A percentile compares a stretch with the other conserved stretches of the same genome.
phyloP scores from a whole-genome alignment of 2,888 invertebrate species.

The Rugalucina vietnamica region DNA sequence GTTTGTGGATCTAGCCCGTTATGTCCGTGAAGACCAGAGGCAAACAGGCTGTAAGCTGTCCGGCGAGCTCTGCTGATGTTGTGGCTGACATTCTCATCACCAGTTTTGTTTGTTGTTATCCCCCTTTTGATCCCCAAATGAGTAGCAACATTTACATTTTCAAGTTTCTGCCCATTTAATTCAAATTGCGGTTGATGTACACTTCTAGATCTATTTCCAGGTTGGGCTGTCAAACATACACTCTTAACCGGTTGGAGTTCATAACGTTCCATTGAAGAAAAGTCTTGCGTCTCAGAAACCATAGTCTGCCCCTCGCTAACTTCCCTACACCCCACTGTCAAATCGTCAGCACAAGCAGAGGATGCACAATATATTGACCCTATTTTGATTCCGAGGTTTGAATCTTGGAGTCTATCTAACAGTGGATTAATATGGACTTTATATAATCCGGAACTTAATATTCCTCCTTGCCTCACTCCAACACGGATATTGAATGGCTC shows the following conservation, averaged over 20 bases:
- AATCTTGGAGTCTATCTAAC: neutral
- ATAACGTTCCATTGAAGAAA: neutral
- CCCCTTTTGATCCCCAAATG: neutral
- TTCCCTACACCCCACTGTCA: neutral
- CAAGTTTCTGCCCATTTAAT: neutral
- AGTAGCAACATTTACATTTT: neutral
- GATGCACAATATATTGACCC: neutral
- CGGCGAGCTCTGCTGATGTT: neutral
- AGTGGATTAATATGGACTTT: conserved; percentile 22
- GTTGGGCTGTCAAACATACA: too few relatives aligned
- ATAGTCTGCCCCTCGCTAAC: too few relatives aligned
- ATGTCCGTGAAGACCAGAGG: too few relatives aligned
- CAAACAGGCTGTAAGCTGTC: neutral
- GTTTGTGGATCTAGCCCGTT: too few relatives aligned
- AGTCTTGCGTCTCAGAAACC: neutral
- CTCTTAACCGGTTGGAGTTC: neutral
- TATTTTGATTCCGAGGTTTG: neutral
- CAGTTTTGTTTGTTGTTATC: neutral
- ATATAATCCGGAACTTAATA: conserved; percentile 24
- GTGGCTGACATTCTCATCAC: neutral
- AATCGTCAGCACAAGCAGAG: neutral
- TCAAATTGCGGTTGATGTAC: neutral
- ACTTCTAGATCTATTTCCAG: too few relatives aligned
- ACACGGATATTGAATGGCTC: neutral
- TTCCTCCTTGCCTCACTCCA: conserved; percentile 28